A percentile compares a stretch with the other conserved stretches of the same genome.
Evolutionary conservation across 2,797 vertebrate genomes (phyloP).

Genomic region (Syngnathus acus): DNA sequence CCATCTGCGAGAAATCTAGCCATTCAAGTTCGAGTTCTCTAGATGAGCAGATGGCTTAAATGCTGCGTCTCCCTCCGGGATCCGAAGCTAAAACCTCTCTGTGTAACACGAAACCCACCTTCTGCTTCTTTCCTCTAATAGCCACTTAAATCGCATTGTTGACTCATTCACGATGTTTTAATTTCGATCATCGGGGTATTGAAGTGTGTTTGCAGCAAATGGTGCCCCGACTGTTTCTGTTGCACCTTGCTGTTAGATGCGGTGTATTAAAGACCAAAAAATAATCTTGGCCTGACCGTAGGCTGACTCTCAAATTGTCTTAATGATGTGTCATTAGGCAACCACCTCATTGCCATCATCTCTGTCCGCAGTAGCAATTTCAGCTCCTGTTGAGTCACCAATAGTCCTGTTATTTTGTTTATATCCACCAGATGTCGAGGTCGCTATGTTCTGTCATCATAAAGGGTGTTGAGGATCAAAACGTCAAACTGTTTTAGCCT

Average conservation of each 20-base stretch:
- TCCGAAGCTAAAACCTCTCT: constrained; percentile 15
- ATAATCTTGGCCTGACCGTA: constrained; percentile 14
- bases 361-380: constrained; percentile 31
- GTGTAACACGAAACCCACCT: constrained; percentile 42
- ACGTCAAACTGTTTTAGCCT: background rate
- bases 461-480: background rate
- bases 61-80: constrained; percentile 22
- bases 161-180: constrained; percentile 3
- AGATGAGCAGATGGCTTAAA: constrained; percentile 35
- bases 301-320: constrained; percentile 35
- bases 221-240: background rate
- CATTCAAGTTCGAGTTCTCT: background rate
- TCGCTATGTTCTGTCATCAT: background rate
- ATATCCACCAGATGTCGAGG: background rate
- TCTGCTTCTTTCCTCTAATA: constrained; percentile 17
- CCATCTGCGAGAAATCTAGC: constrained; percentile 17
- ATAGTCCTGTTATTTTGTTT: constrained; percentile 19
- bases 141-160: constrained; percentile 14
- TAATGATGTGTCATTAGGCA: constrained; percentile 48
- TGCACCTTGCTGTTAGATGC: background rate
- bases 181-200: background rate
- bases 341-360: constrained; percentile 42
- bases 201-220: background rate
- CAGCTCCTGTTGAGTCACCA: constrained; percentile 32
- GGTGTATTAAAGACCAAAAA: background rate